Evolutionary conservation across 2,113 vertebrate species (phyloP).

Genomic region (Calyptommatus sinebrachiatus): DNA sequence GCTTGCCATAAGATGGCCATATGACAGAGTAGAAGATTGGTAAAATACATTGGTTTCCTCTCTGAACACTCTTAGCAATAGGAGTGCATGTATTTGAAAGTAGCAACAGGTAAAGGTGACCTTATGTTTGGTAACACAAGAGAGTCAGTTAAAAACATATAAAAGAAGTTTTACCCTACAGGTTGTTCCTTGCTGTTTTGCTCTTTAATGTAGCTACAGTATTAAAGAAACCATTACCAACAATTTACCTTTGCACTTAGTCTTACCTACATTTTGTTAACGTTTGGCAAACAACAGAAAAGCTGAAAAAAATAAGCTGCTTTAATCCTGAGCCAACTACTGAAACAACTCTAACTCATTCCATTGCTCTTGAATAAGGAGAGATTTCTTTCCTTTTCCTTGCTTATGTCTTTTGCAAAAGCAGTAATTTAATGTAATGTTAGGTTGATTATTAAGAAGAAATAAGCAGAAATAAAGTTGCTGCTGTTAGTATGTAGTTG

Average conservation of each 20-base stretch:
- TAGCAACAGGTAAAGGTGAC: constrained; percentile 21
- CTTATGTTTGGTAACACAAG: constrained; percentile 6
- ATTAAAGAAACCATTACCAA: constrained; percentile 29
- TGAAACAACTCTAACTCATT: constrained; percentile 38
- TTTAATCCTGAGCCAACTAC: constrained; percentile 39
- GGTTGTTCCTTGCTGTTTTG: constrained; percentile 6
- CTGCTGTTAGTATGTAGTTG: too few species aligned
- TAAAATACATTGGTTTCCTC: not conserved
- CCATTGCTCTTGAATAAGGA: constrained; percentile 20
- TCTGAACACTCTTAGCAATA: constrained; percentile 3
- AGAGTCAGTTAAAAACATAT: constrained; percentile 28
- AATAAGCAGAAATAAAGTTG: not conserved
- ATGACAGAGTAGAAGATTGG: not conserved
- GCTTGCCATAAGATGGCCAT: not conserved
- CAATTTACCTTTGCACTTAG: constrained; percentile 27
- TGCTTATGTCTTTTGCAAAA: constrained; percentile 7
- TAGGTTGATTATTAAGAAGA: constrained; percentile 20
- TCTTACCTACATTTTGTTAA: constrained; percentile 18
- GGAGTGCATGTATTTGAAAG: constrained; percentile 12
- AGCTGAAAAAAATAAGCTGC: not conserved
- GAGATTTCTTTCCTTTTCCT: constrained; percentile 8
- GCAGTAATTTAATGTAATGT: constrained; percentile 29
- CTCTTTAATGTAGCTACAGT: constrained; percentile 24
- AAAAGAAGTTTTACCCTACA: constrained; percentile 12
- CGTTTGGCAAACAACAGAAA: constrained; percentile 24